A percentile compares a stretch with the other conserved stretches of the same genome.
Conservation (phyloP, 2,888 invertebrate genomes). For the Troides oblongomaculatus region DNA sequence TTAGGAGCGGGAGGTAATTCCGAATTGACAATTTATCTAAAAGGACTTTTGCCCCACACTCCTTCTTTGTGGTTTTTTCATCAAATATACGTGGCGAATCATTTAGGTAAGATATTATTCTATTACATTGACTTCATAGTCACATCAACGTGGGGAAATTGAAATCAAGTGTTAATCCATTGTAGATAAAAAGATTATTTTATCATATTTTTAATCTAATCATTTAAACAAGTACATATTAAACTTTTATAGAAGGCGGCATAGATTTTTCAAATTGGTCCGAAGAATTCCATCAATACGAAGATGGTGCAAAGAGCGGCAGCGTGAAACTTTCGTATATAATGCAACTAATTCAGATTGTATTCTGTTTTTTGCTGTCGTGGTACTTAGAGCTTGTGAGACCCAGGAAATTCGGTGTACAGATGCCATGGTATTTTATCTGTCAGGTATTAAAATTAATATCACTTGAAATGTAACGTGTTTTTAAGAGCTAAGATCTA, state of each 20-base stretch:
- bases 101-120: neutral
- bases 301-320: slow-evolving; percentile 10
- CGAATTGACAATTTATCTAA: slow-evolving; percentile 25
- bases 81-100: slow-evolving; percentile 6
- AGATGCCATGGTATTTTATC: slow-evolving; percentile 82
- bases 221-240: too few species aligned
- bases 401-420: slow-evolving; percentile 85
- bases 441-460: slow-evolving; percentile 71
- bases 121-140: neutral
- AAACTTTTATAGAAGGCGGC: slow-evolving; percentile 4
- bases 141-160: neutral
- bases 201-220: too few species aligned
- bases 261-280: slow-evolving; percentile 21
- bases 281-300: slow-evolving; percentile 10
- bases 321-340: slow-evolving; percentile 35
- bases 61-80: slow-evolving; percentile 50
- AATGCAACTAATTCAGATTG: slow-evolving; percentile 57
- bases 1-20: slow-evolving; percentile 18
- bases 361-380: slow-evolving; percentile 32
- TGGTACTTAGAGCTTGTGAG: slow-evolving; percentile 52
- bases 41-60: slow-evolving; percentile 54
- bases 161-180: too few species aligned
- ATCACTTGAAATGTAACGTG: too few species aligned
- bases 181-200: too few species aligned
- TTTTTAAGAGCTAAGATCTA: too few species aligned